Conservation (phyloP, 2,113 vertebrate species). For the Etia nguti region DNA sequence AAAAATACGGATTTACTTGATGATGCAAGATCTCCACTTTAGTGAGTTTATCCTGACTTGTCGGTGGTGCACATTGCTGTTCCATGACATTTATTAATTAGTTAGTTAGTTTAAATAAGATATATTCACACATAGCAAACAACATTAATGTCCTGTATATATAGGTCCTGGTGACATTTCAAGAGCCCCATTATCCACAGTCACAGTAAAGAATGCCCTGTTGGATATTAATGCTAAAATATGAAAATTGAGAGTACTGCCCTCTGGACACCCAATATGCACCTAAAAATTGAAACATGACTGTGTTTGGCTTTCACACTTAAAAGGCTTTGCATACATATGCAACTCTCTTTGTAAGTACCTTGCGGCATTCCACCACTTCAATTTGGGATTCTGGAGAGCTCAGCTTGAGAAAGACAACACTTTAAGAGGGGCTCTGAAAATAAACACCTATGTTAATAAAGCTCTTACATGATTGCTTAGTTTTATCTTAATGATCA, state of each 20-base stretch:
- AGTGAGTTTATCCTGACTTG: neutral
- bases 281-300: conserved; percentile 46
- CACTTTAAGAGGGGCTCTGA: neutral
- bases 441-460: conserved; percentile 12
- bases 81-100: neutral
- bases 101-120: neutral
- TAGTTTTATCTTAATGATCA: neutral
- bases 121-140: neutral
- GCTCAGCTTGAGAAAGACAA: conserved; percentile 23
- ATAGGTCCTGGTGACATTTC: neutral
- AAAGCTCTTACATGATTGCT: neutral
- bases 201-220: conserved; percentile 12
- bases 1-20: neutral
- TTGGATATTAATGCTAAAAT: conserved; percentile 56
- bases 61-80: neutral
- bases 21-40: neutral
- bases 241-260: conserved; percentile 54
- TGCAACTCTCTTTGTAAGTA: conserved; percentile 36
- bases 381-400: conserved; percentile 32
- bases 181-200: conserved; percentile 15
- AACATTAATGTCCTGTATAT: neutral
- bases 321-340: conserved; percentile 68
- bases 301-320: conserved; percentile 65
- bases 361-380: conserved; percentile 22
- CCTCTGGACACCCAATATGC: conserved; percentile 44